A percentile compares a stretch with the other conserved stretches of the same genome.
phyloP scores from a whole-genome alignment of 2,888 invertebrate genomes.

The Diachrysia chrysitis region DNA sequence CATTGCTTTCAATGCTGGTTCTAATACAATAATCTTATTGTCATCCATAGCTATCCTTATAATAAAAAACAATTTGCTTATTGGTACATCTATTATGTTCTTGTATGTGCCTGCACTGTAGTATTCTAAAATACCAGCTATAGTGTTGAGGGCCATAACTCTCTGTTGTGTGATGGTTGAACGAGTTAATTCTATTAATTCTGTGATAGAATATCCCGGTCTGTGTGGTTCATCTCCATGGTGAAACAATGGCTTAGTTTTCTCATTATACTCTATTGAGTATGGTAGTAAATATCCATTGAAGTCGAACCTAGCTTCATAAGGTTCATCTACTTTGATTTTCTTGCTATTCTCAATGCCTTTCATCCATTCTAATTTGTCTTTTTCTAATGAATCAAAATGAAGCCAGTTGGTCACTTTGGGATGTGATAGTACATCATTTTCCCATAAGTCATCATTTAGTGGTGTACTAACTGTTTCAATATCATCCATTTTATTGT shows the following conservation, averaged over 20 bases:
- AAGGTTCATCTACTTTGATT: conserved; percentile 89
- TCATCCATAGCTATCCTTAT: conserved; percentile 96
- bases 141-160: conserved; percentile 93
- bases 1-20: conserved; percentile 93
- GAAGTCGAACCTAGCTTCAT: conserved; percentile 95
- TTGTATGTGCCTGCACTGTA: conserved; percentile 94
- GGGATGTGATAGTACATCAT: conserved; percentile 89
- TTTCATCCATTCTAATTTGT: conserved; percentile 97
- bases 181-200: conserved; percentile 94
- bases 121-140: conserved; percentile 94
- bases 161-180: conserved; percentile 95
- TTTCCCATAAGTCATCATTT: conserved; percentile 82
- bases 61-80: conserved; percentile 93
- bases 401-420: conserved; percentile 93
- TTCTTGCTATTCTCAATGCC: conserved; percentile 89
- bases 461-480: conserved; percentile 55
- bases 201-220: conserved; percentile 97
- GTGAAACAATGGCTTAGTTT: conserved; percentile 93
- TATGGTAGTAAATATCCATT: conserved; percentile 94
- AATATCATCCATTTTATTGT: conserved; percentile 54
- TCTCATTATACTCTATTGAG: conserved; percentile 88
- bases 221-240: conserved; percentile 97
- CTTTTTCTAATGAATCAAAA: conserved; percentile 95
- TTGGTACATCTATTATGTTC: conserved; percentile 92
- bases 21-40: conserved; percentile 92